These are phyloP conservation scores for Acanthornis magna DNA, from an alignment of 2,797 vertebrate species.

Conservation along the genomic window DNA sequence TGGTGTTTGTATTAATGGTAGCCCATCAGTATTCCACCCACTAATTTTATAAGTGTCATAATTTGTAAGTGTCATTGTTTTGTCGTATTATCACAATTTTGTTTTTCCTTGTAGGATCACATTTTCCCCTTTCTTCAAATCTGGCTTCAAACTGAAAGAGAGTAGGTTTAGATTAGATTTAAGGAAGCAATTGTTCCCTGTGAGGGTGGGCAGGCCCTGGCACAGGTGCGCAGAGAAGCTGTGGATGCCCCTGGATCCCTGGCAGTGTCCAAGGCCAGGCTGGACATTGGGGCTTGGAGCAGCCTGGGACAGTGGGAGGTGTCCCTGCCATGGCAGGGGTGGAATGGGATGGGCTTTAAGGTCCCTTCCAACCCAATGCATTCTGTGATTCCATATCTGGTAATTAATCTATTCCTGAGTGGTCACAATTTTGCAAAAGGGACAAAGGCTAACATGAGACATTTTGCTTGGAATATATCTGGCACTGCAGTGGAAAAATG, in stretches of 20 bases:
- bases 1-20: background rate
- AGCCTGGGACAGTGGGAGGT: background rate
- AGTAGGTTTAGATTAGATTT: background rate
- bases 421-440: background rate
- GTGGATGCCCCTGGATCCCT: background rate
- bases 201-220: accelerated
- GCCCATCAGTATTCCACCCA: background rate
- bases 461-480: background rate
- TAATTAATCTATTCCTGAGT: background rate
- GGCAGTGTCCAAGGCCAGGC: accelerated
- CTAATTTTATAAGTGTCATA: background rate
- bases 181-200: background rate
- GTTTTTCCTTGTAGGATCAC: background rate
- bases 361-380: background rate
- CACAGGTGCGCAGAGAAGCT: accelerated
- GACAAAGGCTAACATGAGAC: background rate
- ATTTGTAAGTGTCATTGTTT: background rate
- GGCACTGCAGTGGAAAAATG: background rate
- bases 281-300: background rate
- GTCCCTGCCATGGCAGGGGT: background rate
- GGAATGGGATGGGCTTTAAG: background rate
- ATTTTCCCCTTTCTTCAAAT: background rate
- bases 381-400: background rate
- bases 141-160: background rate
- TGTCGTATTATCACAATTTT: background rate